phyloP scores from a whole-genome alignment of 1,140 invertebrate species.

The Cydia pomonella region DNA sequence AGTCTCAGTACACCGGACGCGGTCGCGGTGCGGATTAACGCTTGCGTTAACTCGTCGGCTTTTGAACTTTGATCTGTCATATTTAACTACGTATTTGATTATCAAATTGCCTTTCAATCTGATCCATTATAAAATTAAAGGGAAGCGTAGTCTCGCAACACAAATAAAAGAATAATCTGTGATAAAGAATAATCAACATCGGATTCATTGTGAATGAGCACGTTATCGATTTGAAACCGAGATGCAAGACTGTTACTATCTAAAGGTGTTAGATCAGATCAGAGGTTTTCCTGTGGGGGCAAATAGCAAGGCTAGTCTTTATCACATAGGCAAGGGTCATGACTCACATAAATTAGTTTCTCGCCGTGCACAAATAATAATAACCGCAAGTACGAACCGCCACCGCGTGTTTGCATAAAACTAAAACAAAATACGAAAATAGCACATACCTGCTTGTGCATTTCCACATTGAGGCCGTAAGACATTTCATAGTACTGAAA shows the following conservation, averaged over 20 bases:
- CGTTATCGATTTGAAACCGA: slow-evolving; percentile 4
- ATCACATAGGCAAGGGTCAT: neutral
- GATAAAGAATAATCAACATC: neutral
- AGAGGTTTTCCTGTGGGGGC: neutral
- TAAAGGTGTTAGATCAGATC: neutral
- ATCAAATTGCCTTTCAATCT: neutral
- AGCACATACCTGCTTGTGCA: slow-evolving; percentile 98
- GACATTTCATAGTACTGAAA: slow-evolving; percentile 99
- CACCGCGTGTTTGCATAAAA: neutral
- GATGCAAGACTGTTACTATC: neutral
- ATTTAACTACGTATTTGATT: neutral
- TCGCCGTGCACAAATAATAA: slow-evolving; percentile 7
- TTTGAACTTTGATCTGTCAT: neutral
- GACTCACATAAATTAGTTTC: neutral
- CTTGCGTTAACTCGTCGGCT: slow-evolving; percentile 4
- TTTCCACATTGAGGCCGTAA: slow-evolving; percentile 99
- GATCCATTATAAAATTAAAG: neutral
- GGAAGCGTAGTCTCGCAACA: neutral
- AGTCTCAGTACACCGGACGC: neutral
- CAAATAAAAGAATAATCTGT: neutral
- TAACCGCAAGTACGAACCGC: neutral
- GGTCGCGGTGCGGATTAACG: slow-evolving; percentile 5
- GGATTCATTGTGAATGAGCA: neutral
- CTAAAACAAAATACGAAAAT: slow-evolving; percentile 37
- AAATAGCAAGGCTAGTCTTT: neutral